Evolutionary conservation across 2,888 invertebrate genomes (phyloP).

Genomic region (Nomada lathburiana): DNA sequence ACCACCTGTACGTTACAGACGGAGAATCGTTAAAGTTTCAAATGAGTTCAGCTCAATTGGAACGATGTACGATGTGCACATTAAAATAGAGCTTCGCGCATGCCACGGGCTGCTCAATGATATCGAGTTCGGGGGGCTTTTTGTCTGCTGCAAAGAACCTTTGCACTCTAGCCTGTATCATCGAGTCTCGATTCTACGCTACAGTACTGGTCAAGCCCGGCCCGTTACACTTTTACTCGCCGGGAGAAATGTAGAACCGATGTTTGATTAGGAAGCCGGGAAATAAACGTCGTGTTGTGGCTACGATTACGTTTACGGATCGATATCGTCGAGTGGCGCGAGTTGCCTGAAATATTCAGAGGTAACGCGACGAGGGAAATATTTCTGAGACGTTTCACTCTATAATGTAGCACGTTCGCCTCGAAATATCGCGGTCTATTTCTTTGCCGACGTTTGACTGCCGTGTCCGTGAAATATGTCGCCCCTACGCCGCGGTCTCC

Average conservation of each 20-base stretch:
- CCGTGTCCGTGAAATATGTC: slow-evolving; percentile 13
- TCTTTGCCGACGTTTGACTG: neutral
- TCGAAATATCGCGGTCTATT: slow-evolving; percentile 4
- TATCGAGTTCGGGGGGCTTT: slow-evolving; percentile 9
- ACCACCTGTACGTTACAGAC: no score
- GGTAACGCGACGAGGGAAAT: no score
- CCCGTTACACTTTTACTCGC: neutral
- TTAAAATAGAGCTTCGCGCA: no score
- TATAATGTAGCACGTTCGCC: slow-evolving; percentile 20
- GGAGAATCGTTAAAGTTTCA: no score
- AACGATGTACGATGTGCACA: no score
- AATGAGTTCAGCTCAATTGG: no score
- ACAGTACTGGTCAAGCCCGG: neutral
- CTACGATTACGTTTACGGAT: no score
- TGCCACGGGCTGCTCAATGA: neutral
- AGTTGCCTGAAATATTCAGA: no score
- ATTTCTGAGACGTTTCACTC: neutral
- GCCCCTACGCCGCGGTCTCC: no score
- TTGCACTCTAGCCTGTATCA: slow-evolving; percentile 25
- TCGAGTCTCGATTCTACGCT: neutral
- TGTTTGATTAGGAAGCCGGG: neutral
- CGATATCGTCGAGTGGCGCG: no score
- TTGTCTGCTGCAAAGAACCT: slow-evolving; percentile 19
- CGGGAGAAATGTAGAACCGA: neutral
- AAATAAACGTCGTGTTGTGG: no score